Conservation (phyloP, 2,113 vertebrate species). For the Dermatemys mawii region DNA sequence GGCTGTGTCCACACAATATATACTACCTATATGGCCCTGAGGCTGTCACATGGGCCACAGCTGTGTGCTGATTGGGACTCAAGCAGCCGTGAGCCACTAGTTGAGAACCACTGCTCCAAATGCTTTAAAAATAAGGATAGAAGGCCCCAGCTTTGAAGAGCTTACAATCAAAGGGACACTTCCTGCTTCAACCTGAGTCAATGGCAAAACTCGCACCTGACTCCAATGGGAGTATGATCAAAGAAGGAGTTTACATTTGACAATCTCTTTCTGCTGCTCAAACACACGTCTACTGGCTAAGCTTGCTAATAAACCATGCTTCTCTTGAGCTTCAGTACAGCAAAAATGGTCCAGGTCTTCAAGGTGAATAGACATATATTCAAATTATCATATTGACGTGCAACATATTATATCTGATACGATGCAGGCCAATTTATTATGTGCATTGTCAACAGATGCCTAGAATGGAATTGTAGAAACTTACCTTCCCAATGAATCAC, state of each 20-base stretch:
- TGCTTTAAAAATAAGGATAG: neutral
- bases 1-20: too few relatives aligned
- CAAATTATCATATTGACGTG: neutral
- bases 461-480: neutral
- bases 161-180: neutral
- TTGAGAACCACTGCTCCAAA: too few relatives aligned
- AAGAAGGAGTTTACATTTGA: accelerated
- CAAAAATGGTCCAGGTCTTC: neutral
- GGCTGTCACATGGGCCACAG: too few relatives aligned
- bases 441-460: neutral
- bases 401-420: neutral
- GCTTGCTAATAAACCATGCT: accelerated
- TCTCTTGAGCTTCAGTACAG: neutral
- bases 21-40: too few relatives aligned
- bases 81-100: too few relatives aligned
- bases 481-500: neutral
- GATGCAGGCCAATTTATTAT: neutral
- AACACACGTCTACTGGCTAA: accelerated
- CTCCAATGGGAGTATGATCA: neutral
- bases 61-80: too few relatives aligned
- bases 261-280: neutral
- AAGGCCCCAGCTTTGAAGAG: neutral
- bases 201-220: neutral
- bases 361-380: neutral
- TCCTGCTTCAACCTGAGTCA: neutral